Conservation (phyloP, 64 coral and sea anemone species). For the Trachythela sp. region DNA sequence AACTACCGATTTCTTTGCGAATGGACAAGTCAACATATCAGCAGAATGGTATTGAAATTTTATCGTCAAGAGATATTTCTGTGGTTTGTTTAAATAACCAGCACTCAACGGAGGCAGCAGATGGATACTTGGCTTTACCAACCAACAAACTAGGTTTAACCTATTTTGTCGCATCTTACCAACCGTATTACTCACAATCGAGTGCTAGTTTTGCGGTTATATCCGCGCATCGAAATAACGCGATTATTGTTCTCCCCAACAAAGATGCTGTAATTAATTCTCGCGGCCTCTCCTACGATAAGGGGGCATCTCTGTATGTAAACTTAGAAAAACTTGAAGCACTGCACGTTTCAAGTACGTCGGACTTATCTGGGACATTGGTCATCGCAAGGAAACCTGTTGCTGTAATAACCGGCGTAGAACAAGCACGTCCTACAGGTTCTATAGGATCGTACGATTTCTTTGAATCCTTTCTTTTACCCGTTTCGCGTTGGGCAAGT, state of each 20-base stretch:
- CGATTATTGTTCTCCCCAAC: background rate
- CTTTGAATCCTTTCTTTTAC: background rate
- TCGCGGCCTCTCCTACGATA: background rate
- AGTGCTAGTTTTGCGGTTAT: background rate
- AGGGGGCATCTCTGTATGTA: background rate
- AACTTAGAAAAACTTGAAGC: background rate
- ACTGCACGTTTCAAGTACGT: background rate
- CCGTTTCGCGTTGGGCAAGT: background rate
- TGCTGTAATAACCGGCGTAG: background rate
- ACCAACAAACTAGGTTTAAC: background rate
- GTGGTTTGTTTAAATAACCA: background rate
- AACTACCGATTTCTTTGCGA: background rate
- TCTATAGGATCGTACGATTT: too few relatives aligned
- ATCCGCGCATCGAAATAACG: background rate
- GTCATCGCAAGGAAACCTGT: background rate
- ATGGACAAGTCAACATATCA: background rate
- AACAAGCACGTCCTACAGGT: background rate
- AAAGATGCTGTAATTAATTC: background rate
- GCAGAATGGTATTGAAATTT: background rate
- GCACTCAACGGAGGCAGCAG: background rate
- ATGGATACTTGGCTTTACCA: background rate
- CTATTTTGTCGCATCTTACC: background rate
- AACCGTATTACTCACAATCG: background rate
- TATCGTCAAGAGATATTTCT: background rate
- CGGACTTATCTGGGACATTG: background rate